Conservation (phyloP, 2,888 invertebrate genomes). For the Tanytarsus gracilentus region DNA sequence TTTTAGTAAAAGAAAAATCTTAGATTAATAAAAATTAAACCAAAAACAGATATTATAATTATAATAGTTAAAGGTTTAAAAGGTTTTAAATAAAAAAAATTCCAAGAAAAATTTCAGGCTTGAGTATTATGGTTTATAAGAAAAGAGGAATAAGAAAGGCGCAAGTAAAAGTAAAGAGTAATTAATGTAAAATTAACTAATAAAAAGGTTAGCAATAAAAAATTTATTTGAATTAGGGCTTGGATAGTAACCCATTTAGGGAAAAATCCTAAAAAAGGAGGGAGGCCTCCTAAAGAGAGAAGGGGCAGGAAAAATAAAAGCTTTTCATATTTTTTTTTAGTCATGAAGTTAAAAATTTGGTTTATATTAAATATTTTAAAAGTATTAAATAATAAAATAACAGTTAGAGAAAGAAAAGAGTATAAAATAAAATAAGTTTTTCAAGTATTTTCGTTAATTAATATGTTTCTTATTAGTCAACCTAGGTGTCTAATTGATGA, state of each 20-base stretch:
- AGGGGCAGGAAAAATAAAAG: constrained; percentile 48
- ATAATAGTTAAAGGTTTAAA: constrained; percentile 35
- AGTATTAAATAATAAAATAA: constrained; percentile 45
- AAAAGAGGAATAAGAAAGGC: constrained; percentile 45
- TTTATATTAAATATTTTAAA: constrained; percentile 47
- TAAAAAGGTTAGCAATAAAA: constrained; percentile 43
- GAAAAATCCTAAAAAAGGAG: constrained; percentile 53
- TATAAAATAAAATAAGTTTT: constrained; percentile 45
- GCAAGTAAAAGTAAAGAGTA: constrained; percentile 50
- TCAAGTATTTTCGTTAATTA: constrained; percentile 46
- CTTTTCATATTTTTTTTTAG: constrained; percentile 43
- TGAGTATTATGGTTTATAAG: constrained; percentile 46
- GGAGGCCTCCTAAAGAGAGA: constrained; percentile 50
- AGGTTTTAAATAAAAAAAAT: constrained; percentile 40
- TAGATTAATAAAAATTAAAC: constrained; percentile 35
- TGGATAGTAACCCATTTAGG: constrained; percentile 53
- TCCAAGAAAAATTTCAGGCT: constrained; percentile 42
- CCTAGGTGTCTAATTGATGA: constrained; percentile 57
- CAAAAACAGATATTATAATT: constrained; percentile 34
- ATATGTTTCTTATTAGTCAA: constrained; percentile 47
- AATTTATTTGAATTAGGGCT: constrained; percentile 44
- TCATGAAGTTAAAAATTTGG: constrained; percentile 45
- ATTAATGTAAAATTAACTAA: constrained; percentile 49
- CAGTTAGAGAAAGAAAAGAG: constrained; percentile 43
- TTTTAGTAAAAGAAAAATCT: constrained; percentile 39